phyloP scores from a whole-genome alignment of 1,140 invertebrate species.

The Idris sp. region DNA sequence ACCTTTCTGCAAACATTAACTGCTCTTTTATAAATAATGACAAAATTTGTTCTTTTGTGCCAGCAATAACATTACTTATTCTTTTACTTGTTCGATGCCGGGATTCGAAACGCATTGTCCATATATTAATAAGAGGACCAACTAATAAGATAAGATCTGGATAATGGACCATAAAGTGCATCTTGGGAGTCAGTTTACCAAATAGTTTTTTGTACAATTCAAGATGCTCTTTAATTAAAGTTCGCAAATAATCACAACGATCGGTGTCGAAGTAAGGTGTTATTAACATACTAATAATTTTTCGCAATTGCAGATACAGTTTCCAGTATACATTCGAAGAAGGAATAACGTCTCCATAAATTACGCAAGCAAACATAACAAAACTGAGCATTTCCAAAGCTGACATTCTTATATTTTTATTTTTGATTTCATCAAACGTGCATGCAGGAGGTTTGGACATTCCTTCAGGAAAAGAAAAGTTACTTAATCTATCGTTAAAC shows the following conservation, averaged over 20 bases:
- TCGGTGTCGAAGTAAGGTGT: not conserved
- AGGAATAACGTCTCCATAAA: conserved; percentile 1
- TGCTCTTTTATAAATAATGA: conserved; percentile 30
- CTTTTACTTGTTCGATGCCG: conserved; percentile 19
- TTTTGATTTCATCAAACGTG: conserved; percentile 24
- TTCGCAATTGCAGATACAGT: not conserved
- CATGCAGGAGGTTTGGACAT: conserved; percentile 21
- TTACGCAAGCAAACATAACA: conserved; percentile 7
- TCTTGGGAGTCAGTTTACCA: not conserved
- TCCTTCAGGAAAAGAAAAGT: conserved; percentile 30
- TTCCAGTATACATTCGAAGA: conserved; percentile 2
- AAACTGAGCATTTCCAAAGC: conserved; percentile 8
- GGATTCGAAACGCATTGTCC: not conserved
- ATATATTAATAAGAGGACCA: not conserved
- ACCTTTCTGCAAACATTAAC: conserved; percentile 18
- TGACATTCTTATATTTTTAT: conserved; percentile 23
- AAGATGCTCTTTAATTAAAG: not conserved
- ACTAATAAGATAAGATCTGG: not conserved
- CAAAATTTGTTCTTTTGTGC: conserved; percentile 28
- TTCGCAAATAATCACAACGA: not conserved
- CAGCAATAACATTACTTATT: conserved; percentile 18
- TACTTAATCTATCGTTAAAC: conserved; percentile 10
- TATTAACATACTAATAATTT: not conserved
- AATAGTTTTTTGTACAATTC: not conserved
- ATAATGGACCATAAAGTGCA: not conserved